phyloP scores from a whole-genome alignment of 1,140 invertebrate species.

The Papilio glaucus region DNA sequence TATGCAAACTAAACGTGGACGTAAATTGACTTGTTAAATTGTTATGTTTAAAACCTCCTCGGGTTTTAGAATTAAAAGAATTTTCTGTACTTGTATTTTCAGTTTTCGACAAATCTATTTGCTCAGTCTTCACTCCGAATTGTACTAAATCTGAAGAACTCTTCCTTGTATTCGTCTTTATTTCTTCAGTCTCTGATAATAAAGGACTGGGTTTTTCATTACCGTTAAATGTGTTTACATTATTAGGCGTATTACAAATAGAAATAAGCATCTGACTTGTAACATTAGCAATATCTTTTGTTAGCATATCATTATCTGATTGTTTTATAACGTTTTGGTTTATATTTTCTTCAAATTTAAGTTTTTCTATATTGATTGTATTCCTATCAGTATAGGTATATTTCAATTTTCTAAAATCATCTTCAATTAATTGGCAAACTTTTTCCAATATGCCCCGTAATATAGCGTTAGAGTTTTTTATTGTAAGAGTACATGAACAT shows the following conservation, averaged over 20 bases:
- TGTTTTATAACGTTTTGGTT: neutral
- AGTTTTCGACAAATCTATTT: neutral
- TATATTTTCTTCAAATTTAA: conserved; percentile 16
- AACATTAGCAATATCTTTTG: neutral
- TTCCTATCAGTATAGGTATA: conserved; percentile 53
- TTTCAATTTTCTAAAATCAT: conserved; percentile 69
- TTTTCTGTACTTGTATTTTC: neutral
- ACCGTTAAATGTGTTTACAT: neutral
- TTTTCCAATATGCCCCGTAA: conserved; percentile 60
- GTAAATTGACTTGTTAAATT: conserved; percentile 8
- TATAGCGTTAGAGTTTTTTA: conserved; percentile 45
- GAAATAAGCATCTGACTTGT: neutral
- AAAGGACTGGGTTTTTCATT: neutral
- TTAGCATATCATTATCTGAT: neutral
- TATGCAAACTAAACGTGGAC: conserved; percentile 17
- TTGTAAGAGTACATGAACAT: conserved; percentile 53
- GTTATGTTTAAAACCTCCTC: neutral
- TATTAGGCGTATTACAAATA: neutral
- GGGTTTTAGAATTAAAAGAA: neutral
- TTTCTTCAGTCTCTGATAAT: neutral
- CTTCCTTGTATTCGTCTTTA: neutral
- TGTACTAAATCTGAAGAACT: neutral
- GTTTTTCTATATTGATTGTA: conserved; percentile 38
- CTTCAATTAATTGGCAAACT: conserved; percentile 68
- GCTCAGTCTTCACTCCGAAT: neutral